These are phyloP conservation scores for Sebastes itinus DNA, from an alignment of 2,797 vertebrate genomes.

Conservation along the genomic window DNA sequence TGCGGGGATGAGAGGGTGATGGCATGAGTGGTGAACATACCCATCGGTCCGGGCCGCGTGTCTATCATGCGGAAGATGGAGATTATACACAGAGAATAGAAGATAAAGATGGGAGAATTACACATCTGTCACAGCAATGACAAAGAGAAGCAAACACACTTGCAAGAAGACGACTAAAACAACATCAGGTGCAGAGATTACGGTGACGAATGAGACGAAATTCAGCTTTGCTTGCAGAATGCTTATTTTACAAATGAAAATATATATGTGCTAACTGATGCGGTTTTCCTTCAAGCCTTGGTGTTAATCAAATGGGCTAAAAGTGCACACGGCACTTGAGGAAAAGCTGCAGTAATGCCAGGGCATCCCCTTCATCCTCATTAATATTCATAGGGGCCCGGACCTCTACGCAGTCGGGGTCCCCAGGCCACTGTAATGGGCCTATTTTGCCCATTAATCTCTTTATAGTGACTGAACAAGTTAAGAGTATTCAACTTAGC, in stretches of 20 bases:
- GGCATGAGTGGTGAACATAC: constrained; percentile 79
- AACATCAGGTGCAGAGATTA: constrained; percentile 31
- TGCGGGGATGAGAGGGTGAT: constrained; percentile 51
- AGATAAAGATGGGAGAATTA: constrained; percentile 69
- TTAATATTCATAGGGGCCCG: constrained; percentile 57
- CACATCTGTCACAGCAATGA: constrained; percentile 53
- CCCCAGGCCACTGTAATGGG: constrained; percentile 29
- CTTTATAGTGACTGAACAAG: constrained; percentile 39
- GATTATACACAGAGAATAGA: constrained; percentile 70
- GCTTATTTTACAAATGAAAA: constrained; percentile 9
- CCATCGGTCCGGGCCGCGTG: constrained; percentile 83
- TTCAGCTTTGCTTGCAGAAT: neutral
- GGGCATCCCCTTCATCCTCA: constrained; percentile 28
- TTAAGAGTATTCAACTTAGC: constrained; percentile 30
- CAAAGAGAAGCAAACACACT: constrained; percentile 35
- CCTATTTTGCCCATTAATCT: constrained; percentile 53
- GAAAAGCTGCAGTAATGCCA: constrained; percentile 37
- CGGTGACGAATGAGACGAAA: constrained; percentile 16
- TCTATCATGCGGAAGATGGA: constrained; percentile 81
- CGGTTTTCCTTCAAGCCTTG: constrained; percentile 10
- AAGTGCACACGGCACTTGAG: constrained; percentile 4
- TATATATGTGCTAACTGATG: neutral
- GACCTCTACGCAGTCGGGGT: constrained; percentile 31
- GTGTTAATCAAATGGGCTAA: constrained; percentile 48
- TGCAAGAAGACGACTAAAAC: constrained; percentile 34